These are phyloP conservation scores for Ranitomeya imitator DNA, from an alignment of 2,113 vertebrate genomes.

Conservation along the genomic window DNA sequence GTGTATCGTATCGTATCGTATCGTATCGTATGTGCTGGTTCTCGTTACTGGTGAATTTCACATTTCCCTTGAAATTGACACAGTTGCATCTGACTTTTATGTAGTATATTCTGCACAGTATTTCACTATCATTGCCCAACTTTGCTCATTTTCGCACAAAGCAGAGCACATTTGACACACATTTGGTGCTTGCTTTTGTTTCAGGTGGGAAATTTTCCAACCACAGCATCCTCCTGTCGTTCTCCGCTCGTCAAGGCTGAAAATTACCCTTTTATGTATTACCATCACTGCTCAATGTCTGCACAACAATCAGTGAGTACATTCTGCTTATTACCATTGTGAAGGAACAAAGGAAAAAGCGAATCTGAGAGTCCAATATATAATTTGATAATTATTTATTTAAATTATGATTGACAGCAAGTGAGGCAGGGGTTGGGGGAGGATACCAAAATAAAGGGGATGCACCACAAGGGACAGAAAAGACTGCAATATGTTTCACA, in stretches of 20 bases:
- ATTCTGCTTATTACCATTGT: background rate
- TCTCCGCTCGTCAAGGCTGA: background rate
- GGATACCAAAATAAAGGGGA: no score
- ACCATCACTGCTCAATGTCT: background rate
- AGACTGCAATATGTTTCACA: no score
- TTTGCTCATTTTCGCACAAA: background rate
- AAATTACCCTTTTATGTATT: background rate
- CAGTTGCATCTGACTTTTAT: background rate
- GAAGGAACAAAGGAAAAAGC: no score
- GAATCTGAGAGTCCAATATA: no score
- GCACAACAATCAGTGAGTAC: background rate
- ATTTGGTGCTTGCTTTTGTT: background rate
- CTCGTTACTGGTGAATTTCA: no score
- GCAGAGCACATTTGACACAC: background rate
- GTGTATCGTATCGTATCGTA: no score
- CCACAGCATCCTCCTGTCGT: background rate
- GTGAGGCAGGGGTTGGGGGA: no score
- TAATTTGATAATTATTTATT: no score
- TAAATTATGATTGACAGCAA: no score
- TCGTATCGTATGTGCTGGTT: no score
- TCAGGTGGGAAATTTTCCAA: slow-evolving; percentile 25
- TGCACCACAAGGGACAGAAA: no score
- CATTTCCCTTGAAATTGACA: no score
- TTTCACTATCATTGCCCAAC: background rate
- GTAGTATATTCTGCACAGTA: background rate